These are phyloP conservation scores for Clusia tigrina DNA, from an alignment of 2,888 invertebrate species.

Conservation along the genomic window DNA sequence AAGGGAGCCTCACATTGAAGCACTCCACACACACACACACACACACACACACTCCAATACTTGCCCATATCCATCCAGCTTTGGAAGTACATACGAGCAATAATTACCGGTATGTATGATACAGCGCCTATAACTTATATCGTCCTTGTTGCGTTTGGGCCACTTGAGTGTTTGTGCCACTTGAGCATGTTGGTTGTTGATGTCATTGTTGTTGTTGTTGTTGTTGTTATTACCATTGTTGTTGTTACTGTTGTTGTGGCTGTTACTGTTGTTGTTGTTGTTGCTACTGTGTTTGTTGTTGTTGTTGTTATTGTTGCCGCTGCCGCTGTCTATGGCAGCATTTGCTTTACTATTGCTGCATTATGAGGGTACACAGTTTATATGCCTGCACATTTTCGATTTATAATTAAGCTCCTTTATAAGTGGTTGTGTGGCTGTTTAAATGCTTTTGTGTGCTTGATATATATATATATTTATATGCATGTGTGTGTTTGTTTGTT, in stretches of 20 bases:
- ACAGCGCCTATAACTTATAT: too few relatives aligned
- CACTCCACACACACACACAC: background rate
- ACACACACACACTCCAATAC: background rate
- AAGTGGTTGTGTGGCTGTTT: background rate
- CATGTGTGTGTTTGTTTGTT: background rate
- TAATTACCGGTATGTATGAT: too few relatives aligned
- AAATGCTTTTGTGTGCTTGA: background rate
- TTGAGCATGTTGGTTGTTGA: too few relatives aligned
- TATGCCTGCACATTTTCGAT: conserved; percentile 4
- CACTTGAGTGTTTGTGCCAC: too few relatives aligned
- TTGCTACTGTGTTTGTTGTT: background rate
- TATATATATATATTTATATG: background rate
- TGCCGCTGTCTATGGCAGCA: background rate
- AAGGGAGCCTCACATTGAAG: background rate
- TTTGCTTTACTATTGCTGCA: background rate
- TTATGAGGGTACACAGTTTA: background rate
- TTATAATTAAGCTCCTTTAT: conserved; percentile 11
- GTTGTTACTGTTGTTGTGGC: conserved; percentile 8
- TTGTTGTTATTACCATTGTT: too few relatives aligned
- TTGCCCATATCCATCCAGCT: background rate
- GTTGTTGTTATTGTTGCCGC: background rate
- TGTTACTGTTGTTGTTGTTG: background rate
- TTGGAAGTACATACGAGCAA: too few relatives aligned
- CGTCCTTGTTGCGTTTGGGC: too few relatives aligned
- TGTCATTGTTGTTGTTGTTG: too few relatives aligned